A percentile compares a stretch with the other conserved stretches of the same genome.
phyloP scores from a whole-genome alignment of 2,113 vertebrate species.

The Trochalopteron elliotii region DNA sequence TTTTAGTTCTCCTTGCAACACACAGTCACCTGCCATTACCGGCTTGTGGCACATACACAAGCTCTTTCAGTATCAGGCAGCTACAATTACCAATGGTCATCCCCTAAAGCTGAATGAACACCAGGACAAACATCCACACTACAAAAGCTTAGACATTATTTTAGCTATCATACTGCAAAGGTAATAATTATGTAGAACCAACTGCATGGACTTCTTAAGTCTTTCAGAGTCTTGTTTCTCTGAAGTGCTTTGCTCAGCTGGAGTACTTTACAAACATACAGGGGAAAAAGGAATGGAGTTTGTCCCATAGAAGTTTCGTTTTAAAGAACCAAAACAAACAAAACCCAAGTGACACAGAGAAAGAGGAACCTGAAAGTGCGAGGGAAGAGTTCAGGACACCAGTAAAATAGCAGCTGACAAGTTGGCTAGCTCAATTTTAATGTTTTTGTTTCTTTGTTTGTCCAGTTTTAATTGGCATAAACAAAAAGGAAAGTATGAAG shows the following conservation, averaged over 20 bases:
- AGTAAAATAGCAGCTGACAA: not conserved
- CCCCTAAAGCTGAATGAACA: not conserved
- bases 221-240: not conserved
- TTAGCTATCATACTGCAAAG: not conserved
- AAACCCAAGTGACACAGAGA: accelerated
- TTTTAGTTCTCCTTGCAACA: not conserved
- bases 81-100: not conserved
- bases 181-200: not conserved
- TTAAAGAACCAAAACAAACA: not conserved
- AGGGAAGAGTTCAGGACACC: not conserved
- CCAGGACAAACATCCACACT: not conserved
- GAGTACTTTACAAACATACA: not conserved
- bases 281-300: not conserved
- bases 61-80: not conserved
- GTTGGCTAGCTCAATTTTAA: not conserved
- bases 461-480: not conserved
- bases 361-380: not conserved
- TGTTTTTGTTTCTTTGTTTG: not conserved
- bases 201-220: not conserved
- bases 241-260: not conserved
- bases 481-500: not conserved
- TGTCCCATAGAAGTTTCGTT: not conserved
- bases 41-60: not conserved
- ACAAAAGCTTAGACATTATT: not conserved
- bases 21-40: not conserved